A percentile compares a stretch with the other conserved stretches of the same genome.
Conservation (phyloP, 2,797 vertebrate genomes). For the Acestrorhynchus altus region DNA sequence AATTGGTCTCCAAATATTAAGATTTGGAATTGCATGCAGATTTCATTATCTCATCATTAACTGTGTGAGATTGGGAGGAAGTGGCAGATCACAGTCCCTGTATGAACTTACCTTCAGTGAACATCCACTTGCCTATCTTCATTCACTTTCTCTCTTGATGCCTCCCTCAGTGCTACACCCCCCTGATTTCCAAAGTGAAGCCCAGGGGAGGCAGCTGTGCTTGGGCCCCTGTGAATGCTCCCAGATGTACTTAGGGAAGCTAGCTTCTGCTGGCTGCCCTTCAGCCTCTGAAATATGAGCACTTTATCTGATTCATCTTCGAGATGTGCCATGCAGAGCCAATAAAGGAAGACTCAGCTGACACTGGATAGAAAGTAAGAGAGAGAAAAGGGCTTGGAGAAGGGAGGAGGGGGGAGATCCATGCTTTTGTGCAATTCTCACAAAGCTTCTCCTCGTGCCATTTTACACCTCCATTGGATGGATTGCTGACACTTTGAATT, state of each 20-base stretch:
- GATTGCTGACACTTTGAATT: slow-evolving; percentile 50
- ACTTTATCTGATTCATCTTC: slow-evolving; percentile 58
- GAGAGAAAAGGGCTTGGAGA: background rate
- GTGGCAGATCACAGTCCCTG: slow-evolving; percentile 36
- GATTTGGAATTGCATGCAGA: background rate
- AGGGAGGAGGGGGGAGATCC: background rate
- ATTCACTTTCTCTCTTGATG: slow-evolving; percentile 63
- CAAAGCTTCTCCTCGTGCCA: slow-evolving; percentile 49
- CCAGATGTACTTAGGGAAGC: slow-evolving; percentile 64
- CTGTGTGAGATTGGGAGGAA: background rate
- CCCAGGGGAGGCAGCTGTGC: slow-evolving; percentile 69
- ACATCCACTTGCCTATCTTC: slow-evolving; percentile 65
- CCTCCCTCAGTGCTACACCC: slow-evolving; percentile 46
- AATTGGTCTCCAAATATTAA: too few relatives aligned
- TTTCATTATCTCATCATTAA: background rate
- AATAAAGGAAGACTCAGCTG: slow-evolving; percentile 35
- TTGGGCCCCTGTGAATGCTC: slow-evolving; percentile 64
- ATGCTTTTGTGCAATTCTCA: slow-evolving; percentile 44
- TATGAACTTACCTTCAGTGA: slow-evolving; percentile 56
- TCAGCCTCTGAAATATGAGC: slow-evolving; percentile 56
- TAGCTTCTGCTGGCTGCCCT: slow-evolving; percentile 34
- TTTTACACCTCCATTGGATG: slow-evolving; percentile 59
- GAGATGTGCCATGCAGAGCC: slow-evolving; percentile 39
- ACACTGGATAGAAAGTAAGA: background rate
- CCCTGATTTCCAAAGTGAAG: slow-evolving; percentile 1